Conservation (phyloP, 1,140 invertebrate species). For the Drosophila littoralis region DNA sequence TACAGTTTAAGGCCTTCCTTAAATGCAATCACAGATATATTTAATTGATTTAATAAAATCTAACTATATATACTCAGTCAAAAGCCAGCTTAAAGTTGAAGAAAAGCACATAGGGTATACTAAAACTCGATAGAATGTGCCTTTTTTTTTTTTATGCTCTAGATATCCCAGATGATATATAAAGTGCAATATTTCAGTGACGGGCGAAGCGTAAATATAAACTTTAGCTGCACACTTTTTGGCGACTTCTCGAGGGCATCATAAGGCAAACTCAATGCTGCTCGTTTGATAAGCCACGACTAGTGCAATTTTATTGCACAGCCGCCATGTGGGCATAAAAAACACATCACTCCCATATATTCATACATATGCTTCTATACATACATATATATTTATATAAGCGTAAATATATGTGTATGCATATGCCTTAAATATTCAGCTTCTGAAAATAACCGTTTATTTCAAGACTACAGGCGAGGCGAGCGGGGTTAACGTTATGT, state of each 20-base stretch:
- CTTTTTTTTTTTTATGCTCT: background rate
- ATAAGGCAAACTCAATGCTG: constrained; percentile 53
- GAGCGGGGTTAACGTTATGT: background rate
- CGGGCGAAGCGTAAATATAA: constrained; percentile 62
- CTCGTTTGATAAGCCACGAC: constrained; percentile 67
- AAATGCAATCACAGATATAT: too few species aligned
- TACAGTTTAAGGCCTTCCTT: too few species aligned
- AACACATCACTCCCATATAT: constrained; percentile 1
- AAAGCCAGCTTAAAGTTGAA: too few species aligned
- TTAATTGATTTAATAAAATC: too few species aligned
- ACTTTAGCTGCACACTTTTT: constrained; percentile 44
- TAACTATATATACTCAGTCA: too few species aligned
- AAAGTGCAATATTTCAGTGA: constrained; percentile 71
- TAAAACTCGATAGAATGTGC: background rate
- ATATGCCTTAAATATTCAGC: constrained; percentile 59
- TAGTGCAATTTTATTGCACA: constrained; percentile 53
- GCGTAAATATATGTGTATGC: constrained; percentile 27
- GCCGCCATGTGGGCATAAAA: constrained; percentile 18
- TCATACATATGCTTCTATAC: constrained; percentile 28
- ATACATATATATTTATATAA: too few species aligned
- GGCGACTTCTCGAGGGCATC: constrained; percentile 35
- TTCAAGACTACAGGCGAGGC: background rate
- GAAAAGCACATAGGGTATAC: background rate
- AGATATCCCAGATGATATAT: constrained; percentile 65
- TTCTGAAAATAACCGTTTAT: constrained; percentile 35